Evolutionary conservation across 2,113 vertebrate genomes (phyloP), one percentile per base, ranked within the genome.

Genomic region (Scartelaos histophorus): DNA sequence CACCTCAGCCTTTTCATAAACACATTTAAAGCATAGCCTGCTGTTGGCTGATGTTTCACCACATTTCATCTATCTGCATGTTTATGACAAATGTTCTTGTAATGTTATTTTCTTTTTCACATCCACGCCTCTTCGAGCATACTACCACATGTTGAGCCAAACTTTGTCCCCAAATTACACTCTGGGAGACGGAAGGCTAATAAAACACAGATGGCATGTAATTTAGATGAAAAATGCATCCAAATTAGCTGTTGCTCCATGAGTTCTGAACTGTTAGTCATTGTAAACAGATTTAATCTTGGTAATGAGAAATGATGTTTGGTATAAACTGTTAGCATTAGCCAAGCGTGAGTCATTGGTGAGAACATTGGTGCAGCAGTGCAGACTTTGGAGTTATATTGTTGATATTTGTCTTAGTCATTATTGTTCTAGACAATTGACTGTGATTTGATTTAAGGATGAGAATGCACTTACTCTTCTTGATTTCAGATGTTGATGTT

Each of bases 161-260:
- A 77, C 70, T 71, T 49, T 38, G 71, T 53, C 76, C 81, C 78
- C 74, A 74, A 68, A 45, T 68, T 70, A 61, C 73, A 75, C 60
- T 81, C 38, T 69, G 13, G 12, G 35, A 65, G 25, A 65, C 38
- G 35, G 29, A 65, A 49, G 11, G 46, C 57, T 78, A 82, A 88
- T 84, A 78, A 74, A 74, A 80, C 38, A n/a, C 81, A 82, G 83
- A 88, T 84, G 83, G 83, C 25, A 22, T 67, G 75, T 85, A 65
- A 82, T 78, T 56, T 69, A 75, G 53, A 83, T 74, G 71, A 62
- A 78, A 82, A 80, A 60, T 60, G 57, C 24, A 29, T n/a, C 21
- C 67, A 49, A 51, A 82, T 78, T 73, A 84, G 79, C 79, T 80
- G 13, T 46, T 24, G 53, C 70, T 60, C 62, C 9, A 6, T 47